Conservation (phyloP, 2,113 vertebrate genomes). For the Brachirus orientalis region DNA sequence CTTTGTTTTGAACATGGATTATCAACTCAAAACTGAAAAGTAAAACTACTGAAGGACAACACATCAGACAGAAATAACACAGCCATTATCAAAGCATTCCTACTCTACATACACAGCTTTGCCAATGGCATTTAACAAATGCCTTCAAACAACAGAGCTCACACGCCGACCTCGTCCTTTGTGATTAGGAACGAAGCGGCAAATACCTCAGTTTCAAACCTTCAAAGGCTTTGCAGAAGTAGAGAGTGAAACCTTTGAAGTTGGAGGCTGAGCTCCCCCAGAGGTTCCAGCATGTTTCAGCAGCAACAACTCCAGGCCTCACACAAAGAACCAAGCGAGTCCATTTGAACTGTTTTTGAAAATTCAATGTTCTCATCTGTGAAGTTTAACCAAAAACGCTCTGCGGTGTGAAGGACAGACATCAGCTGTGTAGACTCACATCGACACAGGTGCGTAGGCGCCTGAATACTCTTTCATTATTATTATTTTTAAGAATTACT, state of each 20-base stretch:
- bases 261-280: constrained; percentile 45
- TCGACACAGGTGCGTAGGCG: not conserved
- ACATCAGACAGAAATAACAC: constrained; percentile 15
- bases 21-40: not conserved
- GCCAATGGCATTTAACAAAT: constrained; percentile 18
- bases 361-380: constrained; percentile 4
- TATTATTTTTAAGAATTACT: not conserved
- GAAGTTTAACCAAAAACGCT: constrained; percentile 25
- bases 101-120: not conserved
- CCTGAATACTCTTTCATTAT: not conserved
- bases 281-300: constrained; percentile 36
- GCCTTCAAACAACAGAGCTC: constrained; percentile 55
- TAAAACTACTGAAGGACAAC: not conserved
- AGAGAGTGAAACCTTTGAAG: constrained; percentile 64
- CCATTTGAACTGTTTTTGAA: constrained; percentile 49
- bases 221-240: constrained; percentile 58
- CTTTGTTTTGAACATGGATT: not conserved
- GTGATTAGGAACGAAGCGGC: constrained; percentile 37
- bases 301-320: constrained; percentile 33
- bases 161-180: constrained; percentile 29
- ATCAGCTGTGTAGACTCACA: constrained; percentile 6
- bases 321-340: constrained; percentile 41
- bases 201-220: constrained; percentile 33
- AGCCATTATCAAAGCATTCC: constrained; percentile 36
- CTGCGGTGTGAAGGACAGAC: constrained; percentile 33